Conservation (phyloP, 1,140 invertebrate genomes). For the Hycleus phaleratus region DNA sequence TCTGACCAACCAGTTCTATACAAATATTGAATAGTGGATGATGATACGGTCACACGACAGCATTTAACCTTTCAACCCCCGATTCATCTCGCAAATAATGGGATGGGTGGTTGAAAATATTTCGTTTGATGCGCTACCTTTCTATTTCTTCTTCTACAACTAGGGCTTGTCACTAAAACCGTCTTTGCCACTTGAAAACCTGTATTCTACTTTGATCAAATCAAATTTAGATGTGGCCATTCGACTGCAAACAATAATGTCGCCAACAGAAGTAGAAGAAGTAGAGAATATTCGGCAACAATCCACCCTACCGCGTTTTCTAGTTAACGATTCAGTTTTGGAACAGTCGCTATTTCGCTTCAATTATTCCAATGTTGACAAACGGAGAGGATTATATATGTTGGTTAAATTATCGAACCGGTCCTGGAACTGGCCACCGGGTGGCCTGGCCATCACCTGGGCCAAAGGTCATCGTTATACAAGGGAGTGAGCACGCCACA, state of each 20-base stretch:
- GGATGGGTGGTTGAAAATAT: too few species aligned
- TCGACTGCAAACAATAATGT: constrained; percentile 18
- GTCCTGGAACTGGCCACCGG: constrained; percentile 3
- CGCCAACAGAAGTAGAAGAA: not conserved
- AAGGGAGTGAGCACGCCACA: constrained; percentile 41
- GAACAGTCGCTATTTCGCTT: too few species aligned
- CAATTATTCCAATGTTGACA: too few species aligned
- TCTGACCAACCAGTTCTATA: too few species aligned
- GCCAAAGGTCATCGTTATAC: constrained; percentile 29
- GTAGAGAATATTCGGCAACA: too few species aligned
- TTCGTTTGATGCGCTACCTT: too few species aligned
- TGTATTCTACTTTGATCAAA: constrained; percentile 27
- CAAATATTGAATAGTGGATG: too few species aligned
- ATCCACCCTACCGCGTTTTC: not conserved
- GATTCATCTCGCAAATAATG: too few species aligned
- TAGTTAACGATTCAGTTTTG: not conserved
- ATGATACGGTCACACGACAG: too few species aligned
- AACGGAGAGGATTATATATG: too few species aligned
- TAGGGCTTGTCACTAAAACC: constrained; percentile 13
- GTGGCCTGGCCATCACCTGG: constrained; percentile 11
- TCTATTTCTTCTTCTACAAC: too few species aligned
- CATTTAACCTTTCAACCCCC: too few species aligned
- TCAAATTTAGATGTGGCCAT: constrained; percentile 19
- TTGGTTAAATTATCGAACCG: constrained; percentile 7
- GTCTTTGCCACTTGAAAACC: constrained; percentile 21